Conservation (phyloP, 2,113 vertebrate species). For the Pelodiscus sinensis region DNA sequence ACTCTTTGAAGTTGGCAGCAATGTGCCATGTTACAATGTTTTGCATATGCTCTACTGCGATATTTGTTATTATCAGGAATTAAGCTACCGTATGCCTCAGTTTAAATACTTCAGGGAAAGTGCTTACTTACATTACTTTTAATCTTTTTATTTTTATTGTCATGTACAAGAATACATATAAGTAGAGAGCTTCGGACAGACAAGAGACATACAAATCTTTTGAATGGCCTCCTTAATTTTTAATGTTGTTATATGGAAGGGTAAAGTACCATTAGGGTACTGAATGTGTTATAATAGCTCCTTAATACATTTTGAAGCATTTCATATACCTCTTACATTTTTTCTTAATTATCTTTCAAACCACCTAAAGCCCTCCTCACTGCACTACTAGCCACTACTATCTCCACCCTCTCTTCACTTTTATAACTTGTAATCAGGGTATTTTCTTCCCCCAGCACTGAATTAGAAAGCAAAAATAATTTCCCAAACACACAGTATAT, state of each 20-base stretch:
- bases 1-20: fast-evolving
- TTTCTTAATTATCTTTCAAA: not conserved
- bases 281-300: not conserved
- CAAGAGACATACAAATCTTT: not conserved
- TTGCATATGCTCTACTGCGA: fast-evolving
- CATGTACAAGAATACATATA: fast-evolving
- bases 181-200: not conserved
- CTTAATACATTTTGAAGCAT: not conserved
- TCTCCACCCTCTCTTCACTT: not conserved
- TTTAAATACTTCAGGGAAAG: not conserved
- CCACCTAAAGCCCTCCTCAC: fast-evolving
- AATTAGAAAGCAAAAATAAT: not conserved
- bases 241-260: not conserved
- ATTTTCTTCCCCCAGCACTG: fast-evolving
- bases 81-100: fast-evolving
- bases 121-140: not conserved
- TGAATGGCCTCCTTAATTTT: not conserved
- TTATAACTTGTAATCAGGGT: not conserved
- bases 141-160: not conserved
- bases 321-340: not conserved
- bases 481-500: not conserved
- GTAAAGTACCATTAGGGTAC: not conserved
- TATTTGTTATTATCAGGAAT: not conserved
- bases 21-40: not conserved
- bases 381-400: not conserved